Percentiles rank a stretch among this genome's conserved stretches.
Evolutionary conservation across 2,113 vertebrate genomes (phyloP).

Genomic region (Chascanopsetta lugubris): DNA sequence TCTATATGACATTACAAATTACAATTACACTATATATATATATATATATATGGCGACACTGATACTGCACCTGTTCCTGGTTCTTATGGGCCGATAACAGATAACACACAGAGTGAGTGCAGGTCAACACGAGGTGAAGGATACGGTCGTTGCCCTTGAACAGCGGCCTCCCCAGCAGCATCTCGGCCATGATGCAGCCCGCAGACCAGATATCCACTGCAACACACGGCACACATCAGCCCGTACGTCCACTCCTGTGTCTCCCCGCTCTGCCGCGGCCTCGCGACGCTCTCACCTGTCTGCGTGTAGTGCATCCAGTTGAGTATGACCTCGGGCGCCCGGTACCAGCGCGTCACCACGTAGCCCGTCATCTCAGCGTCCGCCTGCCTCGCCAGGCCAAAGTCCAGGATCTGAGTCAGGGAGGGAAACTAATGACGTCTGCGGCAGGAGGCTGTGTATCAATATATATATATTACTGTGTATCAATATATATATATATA

Average conservation of each 20-base stretch:
- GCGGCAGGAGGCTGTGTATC: fast-evolving
- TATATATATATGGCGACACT: too few species aligned
- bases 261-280: background rate
- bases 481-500: fast-evolving
- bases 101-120: too few species aligned
- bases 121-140: too few species aligned
- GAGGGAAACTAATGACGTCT: fast-evolving
- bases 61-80: too few species aligned
- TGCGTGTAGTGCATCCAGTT: slow-evolving; percentile 99
- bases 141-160: slow-evolving; percentile 99
- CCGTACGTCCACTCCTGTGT: background rate
- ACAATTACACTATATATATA: too few species aligned
- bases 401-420: slow-evolving; percentile 90
- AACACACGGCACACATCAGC: slow-evolving; percentile 28
- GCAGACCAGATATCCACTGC: slow-evolving; percentile 99
- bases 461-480: fast-evolving
- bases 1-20: too few species aligned
- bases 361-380: slow-evolving; percentile 97
- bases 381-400: slow-evolving; percentile 92
- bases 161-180: slow-evolving; percentile 91
- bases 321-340: slow-evolving; percentile 95
- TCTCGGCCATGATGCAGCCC: slow-evolving; percentile 98
- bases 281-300: slow-evolving; percentile 77
- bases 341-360: slow-evolving; percentile 98
- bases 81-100: too few species aligned